Base-by-base conservation (phyloP, 2,797 vertebrate species). In the Lepus oiostolus region DNA sequence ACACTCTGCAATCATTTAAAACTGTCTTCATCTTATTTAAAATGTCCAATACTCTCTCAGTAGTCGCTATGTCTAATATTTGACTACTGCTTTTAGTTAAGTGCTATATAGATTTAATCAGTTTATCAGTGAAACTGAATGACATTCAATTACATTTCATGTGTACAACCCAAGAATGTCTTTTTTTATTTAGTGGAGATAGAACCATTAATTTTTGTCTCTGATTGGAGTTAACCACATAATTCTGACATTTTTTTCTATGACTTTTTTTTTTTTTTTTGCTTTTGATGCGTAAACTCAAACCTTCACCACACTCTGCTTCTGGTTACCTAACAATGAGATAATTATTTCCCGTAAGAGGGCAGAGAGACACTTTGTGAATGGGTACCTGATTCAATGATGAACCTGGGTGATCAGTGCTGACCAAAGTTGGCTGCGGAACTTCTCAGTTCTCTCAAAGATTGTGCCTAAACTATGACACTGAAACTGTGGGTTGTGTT, bases 171-270 rank as follows among this genome's bases (percentile, higher is more conserved):
- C 85, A 70, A 21, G 21, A 21, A 5, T n/a, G 16, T 14, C n/a
- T 47, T 74, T 10, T 10, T 75, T 89, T 92, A 19, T 67, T 77
- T 47, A 67, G 28, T 50, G 60, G 60, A 87, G 38, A 35, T 42
- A 85, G 91, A 95, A 85, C 52, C 12, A 88, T 38, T 70, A 32
- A 30, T 86, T 93, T 96, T 85, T 62, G 22, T 58, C n/a, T 88
- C 63, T 74, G 35, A 52, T 58, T 60, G 42, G 30, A 83, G 24
- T 93, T 88, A 71, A 83, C 21, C 63, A 94, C 85, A 62, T 17
- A 89, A 75, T 79, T 77, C 11, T 54, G 72, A 93, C 24, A 87
- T 7, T 62, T 72, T 54, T 70, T 94, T 68, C 52, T 38, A 38
- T 58, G 82, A 42, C 22, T 42, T 42, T 42, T 60, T 65, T 84